phyloP scores from a whole-genome alignment of 2,113 vertebrate species.

The Sinocyclocheilus rhinocerous region DNA sequence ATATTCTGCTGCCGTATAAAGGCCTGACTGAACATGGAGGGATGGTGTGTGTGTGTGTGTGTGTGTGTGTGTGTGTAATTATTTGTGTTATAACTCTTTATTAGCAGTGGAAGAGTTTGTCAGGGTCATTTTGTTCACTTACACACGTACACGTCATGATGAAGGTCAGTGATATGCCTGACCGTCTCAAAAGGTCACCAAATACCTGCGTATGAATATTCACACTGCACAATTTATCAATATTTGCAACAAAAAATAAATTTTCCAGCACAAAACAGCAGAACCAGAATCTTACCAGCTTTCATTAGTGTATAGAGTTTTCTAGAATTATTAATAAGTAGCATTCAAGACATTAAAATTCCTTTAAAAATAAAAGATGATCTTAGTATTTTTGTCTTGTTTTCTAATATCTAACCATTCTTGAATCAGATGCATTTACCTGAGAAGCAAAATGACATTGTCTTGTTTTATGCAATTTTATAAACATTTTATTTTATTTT shows the following conservation, averaged over 20 bases:
- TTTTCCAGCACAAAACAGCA: not conserved
- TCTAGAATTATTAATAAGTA: not conserved
- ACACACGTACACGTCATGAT: not conserved
- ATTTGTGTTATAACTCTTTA: conserved; percentile 89
- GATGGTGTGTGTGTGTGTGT: conserved; percentile 67
- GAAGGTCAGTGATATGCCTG: conserved; percentile 46
- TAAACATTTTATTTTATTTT: no score
- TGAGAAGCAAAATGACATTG: no score
- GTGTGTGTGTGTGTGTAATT: conserved; percentile 68
- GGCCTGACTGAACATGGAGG: no score
- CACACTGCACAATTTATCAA: not conserved
- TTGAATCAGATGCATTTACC: no score
- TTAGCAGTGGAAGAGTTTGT: conserved; percentile 83
- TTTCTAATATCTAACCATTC: no score
- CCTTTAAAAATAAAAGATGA: no score
- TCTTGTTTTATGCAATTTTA: no score
- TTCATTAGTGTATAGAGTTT: not conserved
- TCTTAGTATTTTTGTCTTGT: no score
- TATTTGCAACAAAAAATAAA: not conserved
- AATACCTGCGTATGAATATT: conserved; percentile 33
- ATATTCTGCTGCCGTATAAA: not conserved
- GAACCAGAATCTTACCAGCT: not conserved
- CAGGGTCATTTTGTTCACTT: conserved; percentile 72
- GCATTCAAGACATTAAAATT: not conserved
- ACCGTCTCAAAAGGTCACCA: conserved; percentile 16